Evolutionary conservation across 2,888 invertebrate genomes (phyloP), one percentile per base, ranked within the genome.

Genomic region (Pachliopta kotzebuea): DNA sequence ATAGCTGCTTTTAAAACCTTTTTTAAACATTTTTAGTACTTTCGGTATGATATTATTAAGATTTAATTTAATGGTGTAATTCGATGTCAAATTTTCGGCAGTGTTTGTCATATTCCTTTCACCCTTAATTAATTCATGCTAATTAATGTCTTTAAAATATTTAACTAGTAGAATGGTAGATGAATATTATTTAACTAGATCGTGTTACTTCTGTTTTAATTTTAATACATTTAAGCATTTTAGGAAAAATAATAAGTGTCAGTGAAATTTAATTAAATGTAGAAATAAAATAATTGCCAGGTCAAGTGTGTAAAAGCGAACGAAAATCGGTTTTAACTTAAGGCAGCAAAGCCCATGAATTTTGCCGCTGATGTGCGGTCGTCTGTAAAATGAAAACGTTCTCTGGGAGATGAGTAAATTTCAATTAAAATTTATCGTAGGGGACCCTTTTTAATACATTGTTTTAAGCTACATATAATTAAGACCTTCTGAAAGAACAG

Each of bases 351-450:
- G 52, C 42, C 21, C 20, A 57, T 42, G 23, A n/a, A n/a, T 37
- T n/a, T 11, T 14, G 24, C 42, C 52, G 42, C n/a, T n/a, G 29
- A 53, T 57, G 57, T 18, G 52, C 53, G 57, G 57, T 57, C 57
- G 53, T 26, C 57, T 42, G 62, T 63, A 53, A 57, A 63, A 63
- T 63, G 57, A 52, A 63, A 63, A 63, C 52, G 42, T 63, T 53
- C 57, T 57, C 53, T 42, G 26, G 53, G 62, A 63, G 57, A 63
- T 63, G 57, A 57, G 62, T 63, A 57, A 63, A 63, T 63, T 63
- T 63, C 62, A 63, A 57, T 63, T 56, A 63, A 63, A 57, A 56
- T 63, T 63, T 63, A 63, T 63, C 26, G 57, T 18, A n/a, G 37
- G 53, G 20, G 42, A 61, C 20, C 21, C 62, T 63, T 53, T 63